A percentile compares a stretch with the other conserved stretches of the same genome.
Evolutionary conservation across 2,797 vertebrate genomes (phyloP).

Genomic region (Malacoctenus gilli): DNA sequence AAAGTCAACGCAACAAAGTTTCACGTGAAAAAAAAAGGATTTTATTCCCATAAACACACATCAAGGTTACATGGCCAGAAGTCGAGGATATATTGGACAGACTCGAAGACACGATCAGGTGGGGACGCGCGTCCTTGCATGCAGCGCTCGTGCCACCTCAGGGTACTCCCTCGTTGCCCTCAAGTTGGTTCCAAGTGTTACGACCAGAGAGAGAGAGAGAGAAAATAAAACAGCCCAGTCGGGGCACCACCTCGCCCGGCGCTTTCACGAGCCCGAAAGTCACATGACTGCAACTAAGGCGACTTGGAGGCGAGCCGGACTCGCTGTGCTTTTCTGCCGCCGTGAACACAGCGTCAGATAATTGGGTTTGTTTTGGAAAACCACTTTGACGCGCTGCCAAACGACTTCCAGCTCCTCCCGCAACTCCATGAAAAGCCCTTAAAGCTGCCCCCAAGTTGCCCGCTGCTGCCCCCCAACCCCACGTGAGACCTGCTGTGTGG

Average conservation of each 20-base stretch:
- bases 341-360: slow-evolving; percentile 26
- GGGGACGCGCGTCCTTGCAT: slow-evolving; percentile 2
- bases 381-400: slow-evolving; percentile 23
- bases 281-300: slow-evolving; percentile 6
- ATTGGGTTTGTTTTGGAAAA: slow-evolving; percentile 39
- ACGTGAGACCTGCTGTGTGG: not conserved
- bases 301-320: slow-evolving; percentile 14
- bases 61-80: slow-evolving; percentile 11
- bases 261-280: slow-evolving; percentile 21
- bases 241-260: slow-evolving; percentile 17
- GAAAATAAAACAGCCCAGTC: slow-evolving; percentile 26
- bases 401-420: slow-evolving; percentile 18
- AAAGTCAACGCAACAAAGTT: slow-evolving; percentile 3
- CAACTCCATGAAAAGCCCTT: slow-evolving; percentile 25
- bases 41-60: slow-evolving; percentile 36
- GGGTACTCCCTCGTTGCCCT: slow-evolving; percentile 16
- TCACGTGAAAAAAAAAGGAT: slow-evolving; percentile 25
- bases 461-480: slow-evolving; percentile 6
- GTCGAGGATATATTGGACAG: slow-evolving; percentile 12
- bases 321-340: slow-evolving; percentile 29
- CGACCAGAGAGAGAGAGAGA: too few relatives aligned
- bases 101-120: slow-evolving; percentile 12
- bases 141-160: not conserved
- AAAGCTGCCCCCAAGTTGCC: slow-evolving; percentile 7
- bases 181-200: slow-evolving; percentile 10